A percentile compares a stretch with the other conserved stretches of the same genome.
Evolutionary conservation across 2,113 vertebrate genomes (phyloP).

Genomic region (Phoxinus phoxinus): DNA sequence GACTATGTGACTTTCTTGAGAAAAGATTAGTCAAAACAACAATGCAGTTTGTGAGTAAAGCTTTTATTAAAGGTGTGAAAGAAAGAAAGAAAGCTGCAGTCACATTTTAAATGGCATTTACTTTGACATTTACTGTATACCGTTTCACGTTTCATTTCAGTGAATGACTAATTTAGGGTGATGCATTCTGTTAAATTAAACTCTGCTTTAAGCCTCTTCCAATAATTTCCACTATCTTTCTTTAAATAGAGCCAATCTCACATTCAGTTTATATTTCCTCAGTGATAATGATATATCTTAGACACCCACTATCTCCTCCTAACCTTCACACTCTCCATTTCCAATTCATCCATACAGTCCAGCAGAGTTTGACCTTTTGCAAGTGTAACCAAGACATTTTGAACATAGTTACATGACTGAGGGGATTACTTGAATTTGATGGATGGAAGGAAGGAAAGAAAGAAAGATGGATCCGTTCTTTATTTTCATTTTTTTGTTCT

Average conservation of each 20-base stretch:
- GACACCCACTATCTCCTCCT: conserved; percentile 20
- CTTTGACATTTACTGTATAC: conserved; percentile 24
- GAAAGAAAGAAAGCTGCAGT: not conserved
- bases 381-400: not conserved
- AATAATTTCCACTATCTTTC: not conserved
- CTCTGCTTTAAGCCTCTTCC: not conserved
- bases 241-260: not conserved
- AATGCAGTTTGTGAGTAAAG: not conserved
- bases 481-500: too few relatives aligned
- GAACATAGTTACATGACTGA: not conserved
- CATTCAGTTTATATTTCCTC: conserved; percentile 1
- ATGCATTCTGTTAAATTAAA: not conserved
- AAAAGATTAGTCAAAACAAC: not conserved
- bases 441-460: not conserved
- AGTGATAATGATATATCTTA: conserved; percentile 52
- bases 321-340: not conserved
- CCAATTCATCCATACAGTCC: not conserved
- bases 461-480: not conserved
- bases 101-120: conserved; percentile 10
- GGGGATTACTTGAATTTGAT: not conserved
- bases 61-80: not conserved
- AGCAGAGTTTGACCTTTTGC: conserved; percentile 31
- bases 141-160: conserved; percentile 23
- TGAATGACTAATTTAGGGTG: not conserved
- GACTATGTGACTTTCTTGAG: not conserved